Evolutionary conservation across 2,113 vertebrate genomes (phyloP).

Genomic region (Polypterus senegalus): DNA sequence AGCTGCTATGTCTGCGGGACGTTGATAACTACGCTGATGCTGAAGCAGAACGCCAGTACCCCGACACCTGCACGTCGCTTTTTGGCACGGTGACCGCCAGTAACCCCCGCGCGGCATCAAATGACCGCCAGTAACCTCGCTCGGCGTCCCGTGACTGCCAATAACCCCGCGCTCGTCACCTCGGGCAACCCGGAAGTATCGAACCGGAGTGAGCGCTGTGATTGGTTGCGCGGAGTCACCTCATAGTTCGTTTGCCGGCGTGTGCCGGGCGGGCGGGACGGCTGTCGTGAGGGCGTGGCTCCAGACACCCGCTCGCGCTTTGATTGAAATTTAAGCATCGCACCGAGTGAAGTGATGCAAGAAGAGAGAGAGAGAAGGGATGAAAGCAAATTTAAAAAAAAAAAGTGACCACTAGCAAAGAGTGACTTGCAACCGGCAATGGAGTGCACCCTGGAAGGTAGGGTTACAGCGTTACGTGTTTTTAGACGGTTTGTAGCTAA

Average conservation of each 20-base stretch:
- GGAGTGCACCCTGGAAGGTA: conserved; percentile 46
- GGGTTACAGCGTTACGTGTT: no score
- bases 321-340: background rate
- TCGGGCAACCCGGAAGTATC: conserved; percentile 24
- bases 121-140: conserved; percentile 27
- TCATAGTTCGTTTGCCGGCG: conserved; percentile 56
- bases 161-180: conserved; percentile 60
- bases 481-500: no score
- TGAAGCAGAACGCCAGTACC: no score
- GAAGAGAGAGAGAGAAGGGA: background rate
- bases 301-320: conserved; percentile 1
- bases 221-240: conserved; percentile 84
- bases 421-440: conserved; percentile 18
- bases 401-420: background rate
- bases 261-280: conserved; percentile 27
- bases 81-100: no score
- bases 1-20: no score
- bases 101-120: background rate
- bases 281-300: conserved; percentile 29
- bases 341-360: background rate
- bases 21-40: no score
- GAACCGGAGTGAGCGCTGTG: conserved; percentile 38
- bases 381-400: background rate
- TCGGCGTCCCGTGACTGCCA: conserved; percentile 9
- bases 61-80: no score